Evolutionary conservation across 2,113 vertebrate genomes (phyloP), one percentile per base, ranked within the genome.

Genomic region (Trematomus loennbergii): DNA sequence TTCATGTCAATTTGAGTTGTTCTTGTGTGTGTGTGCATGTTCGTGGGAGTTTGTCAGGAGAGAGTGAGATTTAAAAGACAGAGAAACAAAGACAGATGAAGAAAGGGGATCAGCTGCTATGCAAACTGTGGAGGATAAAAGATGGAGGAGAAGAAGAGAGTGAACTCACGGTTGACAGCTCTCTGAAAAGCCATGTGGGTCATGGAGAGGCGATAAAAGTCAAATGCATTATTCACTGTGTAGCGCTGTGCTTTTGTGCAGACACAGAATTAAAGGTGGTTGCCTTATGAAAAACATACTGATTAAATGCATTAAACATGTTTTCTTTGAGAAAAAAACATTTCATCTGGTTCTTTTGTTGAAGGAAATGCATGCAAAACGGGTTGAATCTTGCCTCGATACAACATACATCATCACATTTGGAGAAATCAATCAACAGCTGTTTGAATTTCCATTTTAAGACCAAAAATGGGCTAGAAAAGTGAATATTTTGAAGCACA

Each of bases 81-180:
- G 45, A 70, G 33, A 22, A 52, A 72, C 50, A 58, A 15, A 60
- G 65, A 71, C 43, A 57, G 65, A 82, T 72, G 67, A 81, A 80
- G 76, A 89, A 78, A 40, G 71, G 79, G 79, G 77, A 89, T 92
- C 89, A 88, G 90, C 89, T 91, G 83, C 66, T 87, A 58, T 60
- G 49, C 65, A 65, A 81, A 88, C 66, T 71, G 75, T 67, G 3
- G 70, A 68, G 78, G 75, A 82, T 80, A 18, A 25, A 76, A 85
- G 82, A 73, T 17, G 52, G 66, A 65, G 48, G 64, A 68, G 36
- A 40, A 40, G 84, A 66, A 25, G 74, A 79, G 36, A 69, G 63
- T 53, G 59, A 86, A 80, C 75, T 82, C 68, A 85, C 17, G 73
- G 66, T 79, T 84, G 85, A 87, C 78, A 72, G 82, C 76, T 84